These are phyloP conservation scores for Bufo bufo DNA, from an alignment of 2,113 vertebrate genomes.

Conservation along the genomic window DNA sequence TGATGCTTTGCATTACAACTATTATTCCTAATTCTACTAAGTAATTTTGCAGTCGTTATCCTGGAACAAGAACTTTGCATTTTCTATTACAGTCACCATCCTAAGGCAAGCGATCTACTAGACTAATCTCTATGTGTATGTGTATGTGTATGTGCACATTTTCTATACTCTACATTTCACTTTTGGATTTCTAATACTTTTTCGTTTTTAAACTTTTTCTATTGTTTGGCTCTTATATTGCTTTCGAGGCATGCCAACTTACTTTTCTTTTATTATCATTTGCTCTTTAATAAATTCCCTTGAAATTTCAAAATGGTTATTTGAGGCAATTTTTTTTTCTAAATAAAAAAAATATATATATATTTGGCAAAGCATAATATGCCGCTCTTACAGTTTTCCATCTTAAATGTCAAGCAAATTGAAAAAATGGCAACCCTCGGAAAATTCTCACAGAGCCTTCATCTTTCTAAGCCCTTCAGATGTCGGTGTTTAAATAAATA, in stretches of 20 bases:
- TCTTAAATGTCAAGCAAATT: slow-evolving; percentile 51
- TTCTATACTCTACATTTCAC: not conserved
- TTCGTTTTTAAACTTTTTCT: not conserved
- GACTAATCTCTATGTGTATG: not conserved
- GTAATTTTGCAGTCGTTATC: no score
- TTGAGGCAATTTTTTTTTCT: not conserved
- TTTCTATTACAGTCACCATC: no score
- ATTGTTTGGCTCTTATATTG: not conserved
- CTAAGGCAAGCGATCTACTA: not conserved
- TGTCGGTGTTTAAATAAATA: slow-evolving; percentile 41
- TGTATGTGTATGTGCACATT: not conserved
- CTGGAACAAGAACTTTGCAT: no score
- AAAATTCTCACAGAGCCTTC: slow-evolving; percentile 32
- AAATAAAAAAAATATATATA: not conserved
- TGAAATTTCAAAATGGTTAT: slow-evolving; percentile 6
- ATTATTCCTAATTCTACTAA: no score
- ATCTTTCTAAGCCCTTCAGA: slow-evolving; percentile 38
- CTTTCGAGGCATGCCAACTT: slow-evolving; percentile 18
- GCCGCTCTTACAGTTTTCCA: slow-evolving; percentile 17
- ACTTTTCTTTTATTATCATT: slow-evolving; percentile 32
- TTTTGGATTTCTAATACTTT: not conserved
- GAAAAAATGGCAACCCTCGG: slow-evolving; percentile 42
- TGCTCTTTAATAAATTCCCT: slow-evolving; percentile 34
- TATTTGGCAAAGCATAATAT: not conserved
- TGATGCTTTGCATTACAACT: no score